Evolutionary conservation across 2,113 vertebrate genomes (phyloP), one percentile per base, ranked within the genome.

Genomic region (Chroicocephalus ridibundus): DNA sequence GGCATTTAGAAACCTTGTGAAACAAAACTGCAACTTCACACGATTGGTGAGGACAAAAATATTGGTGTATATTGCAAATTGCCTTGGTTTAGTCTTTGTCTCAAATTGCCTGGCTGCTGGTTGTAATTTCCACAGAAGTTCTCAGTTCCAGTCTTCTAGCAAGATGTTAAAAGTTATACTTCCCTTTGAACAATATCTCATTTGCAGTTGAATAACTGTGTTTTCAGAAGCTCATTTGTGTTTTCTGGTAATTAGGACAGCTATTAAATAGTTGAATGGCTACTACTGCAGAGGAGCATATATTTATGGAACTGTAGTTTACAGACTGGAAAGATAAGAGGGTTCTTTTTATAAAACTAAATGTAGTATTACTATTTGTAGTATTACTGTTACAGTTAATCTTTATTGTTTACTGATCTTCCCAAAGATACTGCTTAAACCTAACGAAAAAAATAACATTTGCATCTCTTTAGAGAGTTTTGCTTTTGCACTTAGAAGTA

Each of bases 191-290:
- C 29, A 71, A 18, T 72, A 42, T 84, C 69, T 84, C 51, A 96
- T 91, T 95, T 96, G 89, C 77, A 88, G 91, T 78, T 84, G 47
- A 96, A 81, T 97, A 46, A 64, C 57, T 95, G 38, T 91, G 66
- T 84, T 81, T 87, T 97, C 65, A 61, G 72, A 81, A 69, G 76
- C 36, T 91, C 79, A 68, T 95, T 97, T 95, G 78, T 55, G 47
- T 93, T 93, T 97, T 93, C 54, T 95, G 22, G 82, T 96, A 93
- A 94, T 90, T 85, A 72, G 92, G 88, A 65, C 87, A 94, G 77
- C 88, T 95, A 26, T 96, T 96, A 91, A 92, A 79, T 84, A 93
- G 78, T 84, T 88, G 38, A 94, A 58, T 94, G 77, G 57, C 64
- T 91, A 38, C 55, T 93, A 20, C 74, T 74, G 15, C 44, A 36